A percentile compares a stretch with the other conserved stretches of the same genome.
Conservation (phyloP, 1,140 invertebrate species). For the Cotesia typhae region DNA sequence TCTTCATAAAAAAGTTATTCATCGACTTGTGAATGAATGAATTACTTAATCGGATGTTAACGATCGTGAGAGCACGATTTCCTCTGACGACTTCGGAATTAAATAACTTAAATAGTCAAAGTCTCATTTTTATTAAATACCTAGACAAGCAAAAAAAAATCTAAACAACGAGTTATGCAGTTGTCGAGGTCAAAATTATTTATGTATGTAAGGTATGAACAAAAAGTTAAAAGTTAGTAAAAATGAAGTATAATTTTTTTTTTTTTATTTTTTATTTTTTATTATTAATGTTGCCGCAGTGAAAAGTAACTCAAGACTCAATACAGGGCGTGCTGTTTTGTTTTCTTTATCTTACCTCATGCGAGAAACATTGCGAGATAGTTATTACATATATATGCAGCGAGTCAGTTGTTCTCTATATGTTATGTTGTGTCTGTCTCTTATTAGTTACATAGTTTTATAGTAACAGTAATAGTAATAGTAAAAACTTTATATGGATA, state of each 20-base stretch:
- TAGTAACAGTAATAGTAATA: too few species aligned
- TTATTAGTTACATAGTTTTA: background rate
- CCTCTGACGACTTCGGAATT: background rate
- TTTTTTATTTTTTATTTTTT: background rate
- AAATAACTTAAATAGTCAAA: background rate
- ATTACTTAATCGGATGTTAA: conserved; percentile 4
- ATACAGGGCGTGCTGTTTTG: too few species aligned
- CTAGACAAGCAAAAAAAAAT: too few species aligned
- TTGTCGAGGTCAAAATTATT: conserved; percentile 24
- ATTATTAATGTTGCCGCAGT: background rate
- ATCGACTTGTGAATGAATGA: background rate
- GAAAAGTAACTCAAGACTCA: too few species aligned
- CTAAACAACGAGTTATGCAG: conserved; percentile 7
- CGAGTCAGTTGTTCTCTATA: conserved; percentile 9
- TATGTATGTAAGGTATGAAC: background rate
- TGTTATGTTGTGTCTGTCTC: conserved; percentile 1
- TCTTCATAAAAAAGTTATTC: background rate
- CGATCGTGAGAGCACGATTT: background rate
- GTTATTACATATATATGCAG: background rate
- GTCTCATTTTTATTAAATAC: too few species aligned
- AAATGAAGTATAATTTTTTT: background rate
- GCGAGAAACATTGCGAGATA: conserved; percentile 22
- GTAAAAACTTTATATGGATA: conserved; percentile 17
- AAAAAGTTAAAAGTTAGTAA: background rate
- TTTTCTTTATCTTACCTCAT: background rate